Conservation (phyloP, 2,113 vertebrate genomes). For the Podilymbus podiceps region DNA sequence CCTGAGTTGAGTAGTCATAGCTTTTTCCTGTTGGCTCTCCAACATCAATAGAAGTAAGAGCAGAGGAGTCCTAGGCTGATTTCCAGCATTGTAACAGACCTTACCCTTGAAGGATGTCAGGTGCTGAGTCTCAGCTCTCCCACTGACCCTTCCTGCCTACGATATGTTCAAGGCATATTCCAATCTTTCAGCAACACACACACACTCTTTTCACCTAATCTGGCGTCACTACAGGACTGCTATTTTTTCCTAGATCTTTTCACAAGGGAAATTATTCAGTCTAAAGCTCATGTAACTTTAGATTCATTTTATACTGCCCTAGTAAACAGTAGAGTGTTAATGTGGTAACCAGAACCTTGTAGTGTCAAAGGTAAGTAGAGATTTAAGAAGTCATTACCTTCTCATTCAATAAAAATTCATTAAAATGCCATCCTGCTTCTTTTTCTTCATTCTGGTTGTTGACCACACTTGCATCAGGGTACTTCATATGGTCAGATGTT, state of each 20-base stretch:
- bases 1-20: not conserved
- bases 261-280: not conserved
- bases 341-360: not conserved
- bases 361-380: not conserved
- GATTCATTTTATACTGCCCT: not conserved
- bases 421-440: not conserved
- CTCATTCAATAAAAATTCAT: not conserved
- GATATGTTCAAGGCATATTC: not conserved
- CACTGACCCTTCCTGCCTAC: not conserved
- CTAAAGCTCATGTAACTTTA: not conserved
- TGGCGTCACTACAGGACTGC: not conserved
- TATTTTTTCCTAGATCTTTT: not conserved
- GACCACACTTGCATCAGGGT: not conserved
- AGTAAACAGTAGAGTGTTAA: not conserved
- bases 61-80: conserved; percentile 39
- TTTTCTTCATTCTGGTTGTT: not conserved
- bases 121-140: not conserved
- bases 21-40: not conserved
- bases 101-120: not conserved
- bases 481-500: not conserved
- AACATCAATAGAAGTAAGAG: not conserved
- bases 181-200: not conserved
- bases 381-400: not conserved
- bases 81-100: conserved; percentile 24
- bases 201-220: not conserved